Base-by-base conservation (phyloP, 2,888 invertebrate species). In the Macropis europaea region DNA sequence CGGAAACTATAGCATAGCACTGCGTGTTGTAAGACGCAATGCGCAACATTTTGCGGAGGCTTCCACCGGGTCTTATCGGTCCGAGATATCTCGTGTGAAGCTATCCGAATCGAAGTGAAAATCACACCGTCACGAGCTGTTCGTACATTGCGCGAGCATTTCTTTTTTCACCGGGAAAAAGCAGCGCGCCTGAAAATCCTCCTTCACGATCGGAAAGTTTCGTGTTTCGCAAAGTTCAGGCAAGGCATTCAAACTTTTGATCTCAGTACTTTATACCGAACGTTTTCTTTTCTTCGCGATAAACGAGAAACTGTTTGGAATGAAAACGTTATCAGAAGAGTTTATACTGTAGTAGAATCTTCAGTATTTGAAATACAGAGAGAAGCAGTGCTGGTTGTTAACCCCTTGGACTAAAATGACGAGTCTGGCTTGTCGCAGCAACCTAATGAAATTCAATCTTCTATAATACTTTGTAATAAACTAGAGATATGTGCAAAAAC, bases 31-130 rank as follows among this genome's bases (percentile, higher is more conserved):
- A 85, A 84, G 87, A 86, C 88, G 88, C 88, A 88, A 85, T 88
- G 88, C 88, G 88, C 87, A 88, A 88, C 84, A 81, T 83, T 87
- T 87, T 87, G 88, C 88, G 79, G 87, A 81, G 76, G 64, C 70
- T 71, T 63, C 53, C 68, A 60, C 62, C 48, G 61, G 53, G n/a
- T n/a, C n/a, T 69, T 66, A 63, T 70, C 76, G 63, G 22, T 5
- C n/a, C 36, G 50, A 59, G 59, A 73, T 73, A 68, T 77, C 61
- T 76, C 73, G 54, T 54, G 53, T 24, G 67, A 60, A 72, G 24
- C 70, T 38, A 28, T 19, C 62, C 61, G 62, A 66, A 73, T 62
- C 64, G 22, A 52, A 73, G 50, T 36, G 73, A 73, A 73, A 76
- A 50, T 42, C 63, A 17, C 32, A 9, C 13, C 19, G 11, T n/a